These are phyloP conservation scores for Smittia aterrima DNA, from an alignment of 2,888 invertebrate genomes.

Conservation along the genomic window DNA sequence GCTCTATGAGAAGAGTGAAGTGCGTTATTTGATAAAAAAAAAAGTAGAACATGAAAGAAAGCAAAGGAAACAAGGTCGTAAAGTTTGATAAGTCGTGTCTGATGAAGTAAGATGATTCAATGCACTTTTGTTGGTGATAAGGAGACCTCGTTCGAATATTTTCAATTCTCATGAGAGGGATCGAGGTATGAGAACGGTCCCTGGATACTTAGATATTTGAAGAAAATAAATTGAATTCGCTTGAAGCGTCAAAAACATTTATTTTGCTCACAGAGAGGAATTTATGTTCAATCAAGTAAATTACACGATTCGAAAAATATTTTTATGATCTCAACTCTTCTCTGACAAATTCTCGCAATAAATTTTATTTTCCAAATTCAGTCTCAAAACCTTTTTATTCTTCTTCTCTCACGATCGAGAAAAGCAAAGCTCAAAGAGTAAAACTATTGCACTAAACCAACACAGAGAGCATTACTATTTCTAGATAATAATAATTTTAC, in stretches of 20 bases:
- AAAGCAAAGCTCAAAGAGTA: not conserved
- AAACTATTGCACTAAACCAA: constrained; percentile 4
- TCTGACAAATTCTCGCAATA: no score
- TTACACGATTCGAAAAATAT: not conserved
- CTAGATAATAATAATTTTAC: constrained; percentile 17
- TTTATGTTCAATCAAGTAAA: no score
- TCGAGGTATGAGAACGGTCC: no score
- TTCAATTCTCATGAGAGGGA: no score
- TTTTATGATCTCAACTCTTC: not conserved
- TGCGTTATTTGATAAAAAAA: constrained; percentile 31
- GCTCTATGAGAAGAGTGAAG: constrained; percentile 41
- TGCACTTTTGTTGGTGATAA: no score
- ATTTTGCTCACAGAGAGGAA: no score
- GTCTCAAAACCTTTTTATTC: not conserved
- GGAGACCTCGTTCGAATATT: no score
- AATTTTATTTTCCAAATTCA: not conserved
- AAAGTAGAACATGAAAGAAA: not conserved
- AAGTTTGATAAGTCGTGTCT: no score
- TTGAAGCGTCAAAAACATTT: no score
- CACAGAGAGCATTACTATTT: not conserved
- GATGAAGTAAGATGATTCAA: no score
- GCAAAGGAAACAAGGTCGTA: not conserved
- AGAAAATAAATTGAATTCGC: no score
- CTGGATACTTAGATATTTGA: no score
- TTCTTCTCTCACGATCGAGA: not conserved